phyloP scores from a whole-genome alignment of 2,113 vertebrate genomes.

The Gobiocypris rarus region DNA sequence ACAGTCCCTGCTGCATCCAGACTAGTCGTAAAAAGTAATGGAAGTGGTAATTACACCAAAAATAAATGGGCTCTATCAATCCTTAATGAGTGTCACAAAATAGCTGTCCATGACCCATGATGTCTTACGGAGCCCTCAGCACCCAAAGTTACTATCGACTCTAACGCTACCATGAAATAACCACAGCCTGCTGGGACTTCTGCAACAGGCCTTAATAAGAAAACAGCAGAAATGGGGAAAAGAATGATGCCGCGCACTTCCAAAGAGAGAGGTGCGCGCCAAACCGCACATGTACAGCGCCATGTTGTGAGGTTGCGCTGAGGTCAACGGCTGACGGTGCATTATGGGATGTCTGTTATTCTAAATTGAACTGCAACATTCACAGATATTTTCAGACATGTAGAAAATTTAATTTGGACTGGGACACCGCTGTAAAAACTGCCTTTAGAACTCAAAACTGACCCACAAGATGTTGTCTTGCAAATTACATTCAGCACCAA shows the following conservation, averaged over 20 bases:
- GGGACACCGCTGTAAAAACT: background rate
- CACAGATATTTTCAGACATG: conserved; percentile 19
- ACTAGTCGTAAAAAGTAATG: conserved; percentile 43
- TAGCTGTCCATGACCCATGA: conserved; percentile 5
- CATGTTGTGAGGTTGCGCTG: background rate
- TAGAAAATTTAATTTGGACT: background rate
- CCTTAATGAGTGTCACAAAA: conserved; percentile 46
- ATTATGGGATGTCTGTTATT: conserved; percentile 19
- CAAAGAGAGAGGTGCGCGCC: conserved; percentile 49
- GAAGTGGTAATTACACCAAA: conserved; percentile 44
- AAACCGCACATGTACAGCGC: background rate
- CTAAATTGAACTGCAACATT: background rate
- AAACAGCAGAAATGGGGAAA: conserved; percentile 67
- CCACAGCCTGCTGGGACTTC: conserved; percentile 70
- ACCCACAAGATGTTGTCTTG: background rate
- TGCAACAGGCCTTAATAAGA: conserved; percentile 76
- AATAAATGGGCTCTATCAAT: conserved; percentile 47
- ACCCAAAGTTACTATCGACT: conserved; percentile 75
- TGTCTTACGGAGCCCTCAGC: conserved; percentile 69
- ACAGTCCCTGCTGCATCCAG: conserved; percentile 18
- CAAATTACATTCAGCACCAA: background rate
- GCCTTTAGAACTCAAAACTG: background rate
- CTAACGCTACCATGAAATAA: conserved; percentile 79
- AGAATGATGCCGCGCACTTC: conserved; percentile 42
- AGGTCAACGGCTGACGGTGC: background rate